Conservation (phyloP, 1,140 invertebrate species). For the Phymorhynchus buccinoides region DNA sequence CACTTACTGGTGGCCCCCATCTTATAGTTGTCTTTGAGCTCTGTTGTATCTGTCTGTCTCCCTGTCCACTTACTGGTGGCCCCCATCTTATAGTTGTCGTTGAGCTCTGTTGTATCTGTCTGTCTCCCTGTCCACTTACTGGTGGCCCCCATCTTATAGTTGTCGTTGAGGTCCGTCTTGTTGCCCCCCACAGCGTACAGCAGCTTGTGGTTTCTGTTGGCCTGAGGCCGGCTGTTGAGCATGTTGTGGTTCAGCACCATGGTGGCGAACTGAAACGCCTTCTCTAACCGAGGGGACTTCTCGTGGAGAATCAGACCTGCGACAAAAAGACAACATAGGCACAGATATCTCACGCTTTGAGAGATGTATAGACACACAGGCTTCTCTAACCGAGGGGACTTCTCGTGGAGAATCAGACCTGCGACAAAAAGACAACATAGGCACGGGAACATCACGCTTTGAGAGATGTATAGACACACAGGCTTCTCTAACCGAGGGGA, state of each 20-base stretch:
- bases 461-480: too few relatives aligned
- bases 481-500: too few relatives aligned
- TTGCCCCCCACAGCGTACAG: slow-evolving; percentile 22
- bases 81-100: slow-evolving; percentile 52
- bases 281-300: slow-evolving; percentile 15
- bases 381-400: neutral
- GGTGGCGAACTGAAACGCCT: slow-evolving; percentile 50
- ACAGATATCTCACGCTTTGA: too few relatives aligned
- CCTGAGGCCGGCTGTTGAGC: neutral
- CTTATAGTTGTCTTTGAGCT: too few relatives aligned
- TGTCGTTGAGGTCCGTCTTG: slow-evolving; percentile 44
- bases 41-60: too few relatives aligned
- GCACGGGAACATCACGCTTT: too few relatives aligned
- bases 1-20: too few relatives aligned
- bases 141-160: slow-evolving; percentile 50
- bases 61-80: slow-evolving; percentile 43
- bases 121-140: slow-evolving; percentile 39
- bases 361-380: too few relatives aligned
- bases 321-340: neutral
- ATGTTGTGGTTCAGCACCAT: slow-evolving; percentile 47
- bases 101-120: slow-evolving; percentile 28
- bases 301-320: slow-evolving; percentile 39
- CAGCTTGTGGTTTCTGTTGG: neutral
- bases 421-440: neutral
- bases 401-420: neutral